A percentile compares a stretch with the other conserved stretches of the same genome.
Evolutionary conservation across 2,888 invertebrate genomes (phyloP).

Genomic region (Apamea monoglypha): DNA sequence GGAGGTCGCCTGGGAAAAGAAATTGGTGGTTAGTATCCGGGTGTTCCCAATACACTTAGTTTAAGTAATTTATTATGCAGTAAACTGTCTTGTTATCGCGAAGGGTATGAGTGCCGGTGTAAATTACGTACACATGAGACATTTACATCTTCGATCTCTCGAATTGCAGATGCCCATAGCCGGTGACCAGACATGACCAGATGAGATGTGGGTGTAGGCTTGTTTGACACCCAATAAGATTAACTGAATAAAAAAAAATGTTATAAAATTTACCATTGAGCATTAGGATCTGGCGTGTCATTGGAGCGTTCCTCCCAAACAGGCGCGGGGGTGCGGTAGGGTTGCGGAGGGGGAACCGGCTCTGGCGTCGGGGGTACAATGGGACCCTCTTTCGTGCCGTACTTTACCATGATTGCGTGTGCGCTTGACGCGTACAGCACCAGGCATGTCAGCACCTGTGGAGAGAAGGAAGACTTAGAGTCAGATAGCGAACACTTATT

Average conservation of each 20-base stretch:
- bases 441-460: constrained; percentile 86
- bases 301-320: constrained; percentile 91
- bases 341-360: constrained; percentile 85
- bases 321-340: constrained; percentile 90
- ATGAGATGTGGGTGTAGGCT: too few species aligned
- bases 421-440: constrained; percentile 84
- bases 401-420: constrained; percentile 91
- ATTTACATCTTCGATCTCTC: neutral
- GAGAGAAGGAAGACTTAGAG: constrained; percentile 1
- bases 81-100: neutral
- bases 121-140: neutral
- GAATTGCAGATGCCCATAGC: neutral
- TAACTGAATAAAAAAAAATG: neutral
- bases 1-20: constrained; percentile 82
- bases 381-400: constrained; percentile 91
- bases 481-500: neutral
- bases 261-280: constrained; percentile 88
- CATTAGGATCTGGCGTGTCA: constrained; percentile 91
- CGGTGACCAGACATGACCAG: neutral
- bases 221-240: neutral
- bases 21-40: constrained; percentile 13
- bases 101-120: neutral
- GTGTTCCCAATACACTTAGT: neutral
- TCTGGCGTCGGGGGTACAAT: constrained; percentile 91
- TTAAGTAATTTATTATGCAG: neutral